phyloP scores from a whole-genome alignment of 2,113 vertebrate genomes.

The Tachysurus fulvidraco region DNA sequence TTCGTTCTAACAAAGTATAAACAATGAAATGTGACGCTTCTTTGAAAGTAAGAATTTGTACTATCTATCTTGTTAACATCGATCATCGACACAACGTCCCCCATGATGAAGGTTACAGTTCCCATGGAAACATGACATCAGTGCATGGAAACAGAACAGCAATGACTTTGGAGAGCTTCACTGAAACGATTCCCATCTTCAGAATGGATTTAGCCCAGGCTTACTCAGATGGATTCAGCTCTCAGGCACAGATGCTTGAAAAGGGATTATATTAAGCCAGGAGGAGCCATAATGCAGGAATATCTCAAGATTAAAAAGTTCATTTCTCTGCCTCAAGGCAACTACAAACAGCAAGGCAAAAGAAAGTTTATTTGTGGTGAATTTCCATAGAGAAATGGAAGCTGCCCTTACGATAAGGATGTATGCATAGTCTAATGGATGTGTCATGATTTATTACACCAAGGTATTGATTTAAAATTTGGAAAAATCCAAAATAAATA shows the following conservation, averaged over 20 bases:
- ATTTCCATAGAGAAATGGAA: background rate
- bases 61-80: background rate
- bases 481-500: background rate
- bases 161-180: slow-evolving; percentile 16
- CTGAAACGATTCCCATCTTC: slow-evolving; percentile 24
- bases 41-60: background rate
- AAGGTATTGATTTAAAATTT: background rate
- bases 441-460: background rate
- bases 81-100: background rate
- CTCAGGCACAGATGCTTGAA: background rate
- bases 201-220: slow-evolving; percentile 23
- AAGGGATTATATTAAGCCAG: slow-evolving; percentile 22
- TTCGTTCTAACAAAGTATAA: background rate
- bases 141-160: background rate
- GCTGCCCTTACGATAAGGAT: background rate
- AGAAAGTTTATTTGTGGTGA: background rate
- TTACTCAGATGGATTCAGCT: slow-evolving; percentile 36
- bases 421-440: background rate
- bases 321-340: slow-evolving; percentile 3
- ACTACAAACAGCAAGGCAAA: background rate
- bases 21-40: background rate
- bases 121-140: slow-evolving; percentile 44
- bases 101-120: background rate
- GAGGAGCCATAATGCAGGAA: background rate
- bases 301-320: slow-evolving; percentile 23